Evolutionary conservation across 2,888 invertebrate species (phyloP).

Genomic region (Anagyrus pseudococci): DNA sequence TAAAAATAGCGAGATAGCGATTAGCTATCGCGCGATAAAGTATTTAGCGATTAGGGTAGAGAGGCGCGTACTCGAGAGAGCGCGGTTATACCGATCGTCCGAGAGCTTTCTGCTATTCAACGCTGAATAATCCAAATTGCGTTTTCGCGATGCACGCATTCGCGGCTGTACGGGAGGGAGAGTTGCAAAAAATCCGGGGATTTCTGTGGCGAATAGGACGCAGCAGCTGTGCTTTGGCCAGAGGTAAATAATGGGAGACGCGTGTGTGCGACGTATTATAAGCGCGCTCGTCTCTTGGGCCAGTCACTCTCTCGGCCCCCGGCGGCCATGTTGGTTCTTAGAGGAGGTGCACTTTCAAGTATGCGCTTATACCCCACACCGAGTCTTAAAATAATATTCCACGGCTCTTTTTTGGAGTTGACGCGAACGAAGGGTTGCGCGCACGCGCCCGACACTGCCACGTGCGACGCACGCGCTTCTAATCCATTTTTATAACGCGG

Average conservation of each 20-base stretch:
- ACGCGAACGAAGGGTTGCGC: slow-evolving; percentile 45
- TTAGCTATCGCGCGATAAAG: no score
- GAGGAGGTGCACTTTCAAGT: slow-evolving; percentile 54
- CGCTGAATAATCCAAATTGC: no score
- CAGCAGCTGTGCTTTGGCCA: slow-evolving; percentile 3
- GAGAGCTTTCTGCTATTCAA: no score
- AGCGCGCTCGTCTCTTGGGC: slow-evolving; percentile 26
- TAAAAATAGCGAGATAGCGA: neutral
- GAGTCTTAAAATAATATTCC: slow-evolving; percentile 61
- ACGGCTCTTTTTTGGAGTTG: slow-evolving; percentile 40
- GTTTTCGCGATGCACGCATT: no score
- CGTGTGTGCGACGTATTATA: no score
- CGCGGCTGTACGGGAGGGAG: neutral
- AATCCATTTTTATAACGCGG: slow-evolving; percentile 42
- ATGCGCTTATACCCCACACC: slow-evolving; percentile 54
- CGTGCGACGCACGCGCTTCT: slow-evolving; percentile 56
- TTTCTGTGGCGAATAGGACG: neutral
- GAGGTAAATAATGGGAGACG: slow-evolving; percentile 1
- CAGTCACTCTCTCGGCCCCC: slow-evolving; percentile 25
- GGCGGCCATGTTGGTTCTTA: slow-evolving; percentile 55
- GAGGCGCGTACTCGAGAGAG: no score
- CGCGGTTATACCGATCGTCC: no score
- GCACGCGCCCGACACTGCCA: slow-evolving; percentile 49
- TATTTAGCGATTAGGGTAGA: no score
- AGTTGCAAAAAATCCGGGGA: neutral